These are phyloP conservation scores for Parambassis ranga DNA, from an alignment of 2,797 vertebrate genomes.

Conservation along the genomic window DNA sequence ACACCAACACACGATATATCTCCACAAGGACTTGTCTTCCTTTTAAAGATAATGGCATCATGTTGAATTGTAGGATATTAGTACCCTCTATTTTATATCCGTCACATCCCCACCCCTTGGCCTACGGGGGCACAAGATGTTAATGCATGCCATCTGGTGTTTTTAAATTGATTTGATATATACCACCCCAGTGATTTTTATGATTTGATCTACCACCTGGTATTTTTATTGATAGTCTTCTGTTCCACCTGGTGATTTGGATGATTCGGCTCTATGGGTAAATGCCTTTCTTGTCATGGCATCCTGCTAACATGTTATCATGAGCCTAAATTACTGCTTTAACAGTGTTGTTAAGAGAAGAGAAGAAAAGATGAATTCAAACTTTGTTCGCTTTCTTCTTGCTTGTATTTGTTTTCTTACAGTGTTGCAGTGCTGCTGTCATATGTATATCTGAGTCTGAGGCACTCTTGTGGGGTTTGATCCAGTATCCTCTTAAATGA, in stretches of 20 bases:
- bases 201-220: constrained; percentile 85
- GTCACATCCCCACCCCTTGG: constrained; percentile 78
- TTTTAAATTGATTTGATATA: constrained; percentile 84
- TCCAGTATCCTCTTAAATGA: constrained; percentile 73
- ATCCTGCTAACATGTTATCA: constrained; percentile 75
- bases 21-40: constrained; percentile 65
- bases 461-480: constrained; percentile 55
- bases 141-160: constrained; percentile 83
- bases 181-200: constrained; percentile 83
- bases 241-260: constrained; percentile 80
- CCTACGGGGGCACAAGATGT: constrained; percentile 81
- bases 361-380: constrained; percentile 46
- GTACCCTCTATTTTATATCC: constrained; percentile 79
- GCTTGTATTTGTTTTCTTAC: constrained; percentile 29
- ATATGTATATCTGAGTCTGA: constrained; percentile 47
- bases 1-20: constrained; percentile 54
- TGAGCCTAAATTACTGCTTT: constrained; percentile 68
- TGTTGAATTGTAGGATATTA: constrained; percentile 78
- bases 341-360: constrained; percentile 55
- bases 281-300: constrained; percentile 77
- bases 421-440: constrained; percentile 14
- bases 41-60: constrained; percentile 76
- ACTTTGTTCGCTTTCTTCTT: constrained; percentile 42
- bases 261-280: constrained; percentile 77
- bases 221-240: constrained; percentile 83